phyloP scores from a whole-genome alignment of 2,888 invertebrate species.

The Oegoconia quadripuncta region DNA sequence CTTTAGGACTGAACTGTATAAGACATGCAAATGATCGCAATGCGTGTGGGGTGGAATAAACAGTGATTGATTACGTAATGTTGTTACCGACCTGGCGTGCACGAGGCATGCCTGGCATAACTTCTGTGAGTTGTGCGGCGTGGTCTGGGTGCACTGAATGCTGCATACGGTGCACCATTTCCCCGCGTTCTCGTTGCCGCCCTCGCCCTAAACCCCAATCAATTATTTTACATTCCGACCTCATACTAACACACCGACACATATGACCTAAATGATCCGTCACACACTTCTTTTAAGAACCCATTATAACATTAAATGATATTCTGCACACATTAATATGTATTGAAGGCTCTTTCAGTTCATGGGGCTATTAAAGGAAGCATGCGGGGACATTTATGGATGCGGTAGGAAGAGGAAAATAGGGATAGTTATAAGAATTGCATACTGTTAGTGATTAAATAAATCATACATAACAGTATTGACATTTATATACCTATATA shows the following conservation, averaged over 20 bases:
- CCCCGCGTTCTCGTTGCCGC: slow-evolving; percentile 62
- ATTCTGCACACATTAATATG: slow-evolving; percentile 76
- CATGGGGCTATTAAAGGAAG: slow-evolving; percentile 76
- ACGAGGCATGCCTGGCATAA: slow-evolving; percentile 79
- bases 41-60: slow-evolving; percentile 5
- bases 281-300: slow-evolving; percentile 77
- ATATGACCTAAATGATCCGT: slow-evolving; percentile 35
- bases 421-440: slow-evolving; percentile 15
- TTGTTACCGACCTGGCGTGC: slow-evolving; percentile 78
- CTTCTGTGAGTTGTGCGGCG: slow-evolving; percentile 74
- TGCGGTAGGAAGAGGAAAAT: slow-evolving; percentile 29
- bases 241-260: slow-evolving; percentile 10
- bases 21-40: slow-evolving; percentile 41
- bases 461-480: neutral
- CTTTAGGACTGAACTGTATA: slow-evolving; percentile 21
- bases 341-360: slow-evolving; percentile 41
- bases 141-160: slow-evolving; percentile 73
- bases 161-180: slow-evolving; percentile 75
- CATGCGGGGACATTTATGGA: slow-evolving; percentile 64
- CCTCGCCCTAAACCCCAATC: slow-evolving; percentile 75
- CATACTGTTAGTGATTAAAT: slow-evolving; percentile 5
- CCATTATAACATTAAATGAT: slow-evolving; percentile 64
- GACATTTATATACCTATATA: too few species aligned
- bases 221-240: slow-evolving; percentile 59
- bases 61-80: slow-evolving; percentile 13